These are phyloP conservation scores for Stenodema calcarata DNA, from an alignment of 2,888 invertebrate species.

Conservation along the genomic window DNA sequence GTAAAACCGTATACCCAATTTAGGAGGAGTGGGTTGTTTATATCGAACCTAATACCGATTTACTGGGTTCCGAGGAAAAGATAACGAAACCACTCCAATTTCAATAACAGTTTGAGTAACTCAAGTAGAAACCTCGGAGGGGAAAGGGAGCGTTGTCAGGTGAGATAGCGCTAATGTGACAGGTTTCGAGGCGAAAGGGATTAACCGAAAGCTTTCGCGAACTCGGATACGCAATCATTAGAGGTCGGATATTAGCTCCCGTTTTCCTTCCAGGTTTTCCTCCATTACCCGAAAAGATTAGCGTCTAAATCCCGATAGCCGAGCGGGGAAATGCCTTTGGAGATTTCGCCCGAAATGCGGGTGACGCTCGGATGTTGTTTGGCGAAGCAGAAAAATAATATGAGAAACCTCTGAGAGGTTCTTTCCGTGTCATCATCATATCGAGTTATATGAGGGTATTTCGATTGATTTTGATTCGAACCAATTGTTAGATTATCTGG, in stretches of 20 bases:
- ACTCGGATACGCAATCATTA: slow-evolving; percentile 10
- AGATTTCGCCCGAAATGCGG: no score
- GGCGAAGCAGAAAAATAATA: no score
- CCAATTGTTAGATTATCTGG: no score
- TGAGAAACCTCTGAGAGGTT: no score
- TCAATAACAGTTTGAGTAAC: slow-evolving; percentile 17
- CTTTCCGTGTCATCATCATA: no score
- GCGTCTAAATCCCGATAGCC: background rate
- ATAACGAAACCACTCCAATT: slow-evolving; percentile 23
- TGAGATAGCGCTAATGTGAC: slow-evolving; percentile 14
- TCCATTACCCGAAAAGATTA: background rate
- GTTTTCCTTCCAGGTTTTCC: background rate
- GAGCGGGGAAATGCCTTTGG: background rate
- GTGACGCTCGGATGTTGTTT: no score
- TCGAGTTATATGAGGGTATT: no score
- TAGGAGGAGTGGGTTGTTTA: background rate
- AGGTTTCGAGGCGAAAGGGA: background rate
- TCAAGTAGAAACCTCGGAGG: background rate
- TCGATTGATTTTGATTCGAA: no score
- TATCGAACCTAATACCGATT: background rate
- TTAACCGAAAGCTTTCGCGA: background rate
- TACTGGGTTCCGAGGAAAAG: background rate
- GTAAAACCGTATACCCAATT: background rate
- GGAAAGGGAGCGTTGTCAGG: background rate
- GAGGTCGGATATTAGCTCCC: background rate